Evolutionary conservation across 2,797 vertebrate species (phyloP).

Genomic region (Onychomys torridus): DNA sequence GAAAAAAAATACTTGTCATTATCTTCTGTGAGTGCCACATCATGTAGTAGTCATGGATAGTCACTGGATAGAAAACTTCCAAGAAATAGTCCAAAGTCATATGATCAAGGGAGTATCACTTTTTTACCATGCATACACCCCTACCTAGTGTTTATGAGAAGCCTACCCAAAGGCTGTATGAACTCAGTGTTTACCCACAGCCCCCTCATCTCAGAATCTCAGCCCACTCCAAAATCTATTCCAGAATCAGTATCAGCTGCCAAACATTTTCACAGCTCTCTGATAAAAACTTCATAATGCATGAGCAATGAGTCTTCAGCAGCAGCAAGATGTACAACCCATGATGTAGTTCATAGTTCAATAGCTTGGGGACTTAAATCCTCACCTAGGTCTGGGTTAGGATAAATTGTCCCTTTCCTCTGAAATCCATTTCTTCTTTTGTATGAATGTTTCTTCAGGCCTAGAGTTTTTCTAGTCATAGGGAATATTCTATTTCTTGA

Average conservation of each 20-base stretch:
- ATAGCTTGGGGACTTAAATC: neutral
- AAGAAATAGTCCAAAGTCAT: neutral
- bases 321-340: neutral
- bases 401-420: neutral
- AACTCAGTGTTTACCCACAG: neutral
- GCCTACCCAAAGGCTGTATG: neutral
- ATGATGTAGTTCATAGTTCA: neutral
- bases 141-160: neutral
- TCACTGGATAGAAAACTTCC: neutral
- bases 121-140: neutral
- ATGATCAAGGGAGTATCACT: neutral
- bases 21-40: neutral
- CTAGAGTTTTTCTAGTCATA: neutral
- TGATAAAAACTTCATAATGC: neutral
- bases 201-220: neutral
- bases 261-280: neutral
- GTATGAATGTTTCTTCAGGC: neutral
- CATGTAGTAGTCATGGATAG: neutral
- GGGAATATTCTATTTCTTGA: neutral
- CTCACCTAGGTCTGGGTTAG: neutral
- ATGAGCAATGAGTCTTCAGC: neutral
- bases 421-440: neutral
- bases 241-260: neutral
- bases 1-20: neutral
- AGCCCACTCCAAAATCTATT: neutral